phyloP scores from a whole-genome alignment of 2,113 vertebrate species.

The Toxotes chatareus region DNA sequence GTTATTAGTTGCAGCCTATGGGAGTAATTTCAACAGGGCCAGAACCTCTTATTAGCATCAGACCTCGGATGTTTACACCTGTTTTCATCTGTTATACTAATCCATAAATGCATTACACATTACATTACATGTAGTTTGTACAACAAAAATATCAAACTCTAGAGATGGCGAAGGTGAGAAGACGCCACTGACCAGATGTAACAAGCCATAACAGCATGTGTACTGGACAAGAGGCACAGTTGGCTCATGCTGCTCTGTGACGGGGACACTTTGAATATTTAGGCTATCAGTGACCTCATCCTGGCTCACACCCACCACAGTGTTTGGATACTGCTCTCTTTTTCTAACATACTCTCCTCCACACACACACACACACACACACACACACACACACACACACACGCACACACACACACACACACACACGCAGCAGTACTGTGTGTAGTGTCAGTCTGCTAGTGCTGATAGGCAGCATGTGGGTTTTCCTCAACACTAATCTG shows the following conservation, averaged over 20 bases:
- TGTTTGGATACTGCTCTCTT: constrained; percentile 19
- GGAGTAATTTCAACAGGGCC: neutral
- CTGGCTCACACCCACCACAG: constrained; percentile 10
- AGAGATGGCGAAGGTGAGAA: neutral
- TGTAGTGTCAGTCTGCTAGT: constrained; percentile 59
- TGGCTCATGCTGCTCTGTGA: neutral
- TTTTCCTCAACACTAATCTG: constrained; percentile 74
- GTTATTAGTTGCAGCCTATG: neutral
- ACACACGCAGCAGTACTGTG: constrained; percentile 37
- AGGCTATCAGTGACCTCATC: constrained; percentile 42
- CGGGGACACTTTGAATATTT: constrained; percentile 8
- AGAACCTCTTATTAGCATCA: neutral
- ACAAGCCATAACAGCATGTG: neutral
- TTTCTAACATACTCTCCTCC: neutral
- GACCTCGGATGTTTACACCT: neutral
- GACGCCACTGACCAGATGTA: neutral
- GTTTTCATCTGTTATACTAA: neutral
- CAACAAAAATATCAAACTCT: neutral
- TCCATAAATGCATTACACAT: neutral
- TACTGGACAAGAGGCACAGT: neutral
- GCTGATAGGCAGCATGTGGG: constrained; percentile 75
- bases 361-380: too few species aligned
- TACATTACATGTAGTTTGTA: neutral
- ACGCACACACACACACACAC: constrained; percentile 5
- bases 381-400: neutral